Conservation (phyloP, 2,888 invertebrate genomes). For the Mongoloraphidia duomilia region DNA sequence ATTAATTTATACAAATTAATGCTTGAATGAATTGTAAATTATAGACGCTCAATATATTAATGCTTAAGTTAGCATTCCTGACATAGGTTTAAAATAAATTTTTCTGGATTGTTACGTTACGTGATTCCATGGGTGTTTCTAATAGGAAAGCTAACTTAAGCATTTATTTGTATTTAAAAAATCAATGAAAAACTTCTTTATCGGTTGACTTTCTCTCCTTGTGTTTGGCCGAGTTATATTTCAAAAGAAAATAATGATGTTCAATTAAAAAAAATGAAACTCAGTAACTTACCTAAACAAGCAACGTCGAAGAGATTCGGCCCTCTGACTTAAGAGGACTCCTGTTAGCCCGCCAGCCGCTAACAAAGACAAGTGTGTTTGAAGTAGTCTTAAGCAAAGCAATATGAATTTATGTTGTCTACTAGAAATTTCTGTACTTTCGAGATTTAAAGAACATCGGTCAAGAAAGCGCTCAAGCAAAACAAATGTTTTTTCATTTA, state of each 20-base stretch:
- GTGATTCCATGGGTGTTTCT: no score
- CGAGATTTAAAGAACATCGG: conserved; percentile 38
- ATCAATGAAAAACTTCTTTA: neutral
- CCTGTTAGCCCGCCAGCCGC: conserved; percentile 33
- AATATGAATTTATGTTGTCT: conserved; percentile 43
- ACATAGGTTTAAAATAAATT: no score
- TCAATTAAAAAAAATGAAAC: no score
- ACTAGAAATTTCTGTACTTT: conserved; percentile 22
- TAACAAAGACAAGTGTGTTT: conserved; percentile 42
- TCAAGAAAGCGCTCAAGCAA: conserved; percentile 38
- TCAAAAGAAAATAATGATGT: neutral
- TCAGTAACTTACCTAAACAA: conserved; percentile 34
- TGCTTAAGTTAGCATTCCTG: no score
- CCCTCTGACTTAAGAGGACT: conserved; percentile 35
- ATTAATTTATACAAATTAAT: no score
- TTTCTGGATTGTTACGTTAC: no score
- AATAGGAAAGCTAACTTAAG: no score
- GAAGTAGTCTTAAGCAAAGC: conserved; percentile 38
- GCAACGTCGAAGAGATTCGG: conserved; percentile 36
- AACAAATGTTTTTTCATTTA: conserved; percentile 43
- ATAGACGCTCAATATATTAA: neutral
- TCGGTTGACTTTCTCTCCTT: neutral
- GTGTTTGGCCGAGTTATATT: neutral
- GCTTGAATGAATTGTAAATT: no score
- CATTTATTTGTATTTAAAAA: no score